Percentiles rank a stretch among this genome's conserved stretches.
These are phyloP conservation scores for Diarsia rubi DNA, from an alignment of 2,888 invertebrate genomes.

Conservation along the genomic window DNA sequence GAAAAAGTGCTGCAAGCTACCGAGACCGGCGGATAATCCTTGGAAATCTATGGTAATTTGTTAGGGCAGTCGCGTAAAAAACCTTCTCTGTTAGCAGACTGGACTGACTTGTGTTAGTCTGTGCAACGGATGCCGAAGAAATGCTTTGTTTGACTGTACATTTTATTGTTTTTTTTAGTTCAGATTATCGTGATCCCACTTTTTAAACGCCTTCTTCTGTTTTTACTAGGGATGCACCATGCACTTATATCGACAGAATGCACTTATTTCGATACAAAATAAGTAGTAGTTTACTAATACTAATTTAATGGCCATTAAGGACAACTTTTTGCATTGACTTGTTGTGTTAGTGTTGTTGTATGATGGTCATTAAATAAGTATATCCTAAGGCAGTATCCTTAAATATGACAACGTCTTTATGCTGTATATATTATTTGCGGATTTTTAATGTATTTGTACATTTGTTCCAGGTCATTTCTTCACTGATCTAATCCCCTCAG, in stretches of 20 bases:
- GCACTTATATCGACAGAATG: not conserved
- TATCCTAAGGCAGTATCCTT: not conserved
- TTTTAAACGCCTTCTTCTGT: not conserved
- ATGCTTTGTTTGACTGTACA: constrained; percentile 17
- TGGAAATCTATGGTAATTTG: constrained; percentile 55
- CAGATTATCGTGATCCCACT: not conserved
- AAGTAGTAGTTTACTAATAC: too few species aligned
- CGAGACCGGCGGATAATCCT: constrained; percentile 34
- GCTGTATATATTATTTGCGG: not conserved
- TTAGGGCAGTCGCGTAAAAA: constrained; percentile 39
- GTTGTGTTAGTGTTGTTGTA: not conserved
- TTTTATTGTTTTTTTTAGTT: not conserved
- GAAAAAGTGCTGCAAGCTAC: constrained; percentile 33
- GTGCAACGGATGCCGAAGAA: not conserved
- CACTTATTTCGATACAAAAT: not conserved
- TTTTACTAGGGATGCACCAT: not conserved
- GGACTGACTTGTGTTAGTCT: constrained; percentile 24
- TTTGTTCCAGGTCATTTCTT: not conserved
- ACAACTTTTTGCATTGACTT: not conserved
- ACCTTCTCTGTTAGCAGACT: constrained; percentile 12
- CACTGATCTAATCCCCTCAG: not conserved
- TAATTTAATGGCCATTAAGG: too few species aligned
- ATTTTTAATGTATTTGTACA: not conserved
- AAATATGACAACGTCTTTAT: not conserved
- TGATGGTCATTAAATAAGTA: too few species aligned